Evolutionary conservation across 2,113 vertebrate species (phyloP).

Genomic region (Anolis sagrei): DNA sequence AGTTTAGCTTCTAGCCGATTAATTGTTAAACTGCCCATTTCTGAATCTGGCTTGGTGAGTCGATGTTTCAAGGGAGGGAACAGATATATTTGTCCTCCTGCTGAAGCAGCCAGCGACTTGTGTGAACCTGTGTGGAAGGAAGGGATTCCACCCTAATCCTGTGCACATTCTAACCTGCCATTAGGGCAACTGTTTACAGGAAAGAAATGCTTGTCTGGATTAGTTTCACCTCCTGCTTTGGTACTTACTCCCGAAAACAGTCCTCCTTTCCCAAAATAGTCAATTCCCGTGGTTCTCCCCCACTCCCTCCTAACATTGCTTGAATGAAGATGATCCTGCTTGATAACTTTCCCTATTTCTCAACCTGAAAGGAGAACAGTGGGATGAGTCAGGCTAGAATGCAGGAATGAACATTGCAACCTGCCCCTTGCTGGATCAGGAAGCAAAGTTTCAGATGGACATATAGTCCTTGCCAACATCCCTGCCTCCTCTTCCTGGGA

Average conservation of each 20-base stretch:
- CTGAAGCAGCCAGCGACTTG: too few relatives aligned
- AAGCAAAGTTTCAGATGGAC: background rate
- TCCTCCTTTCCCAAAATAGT: too few relatives aligned
- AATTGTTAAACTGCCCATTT: too few relatives aligned
- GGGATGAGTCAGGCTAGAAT: background rate
- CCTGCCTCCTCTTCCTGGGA: background rate
- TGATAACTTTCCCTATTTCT: too few relatives aligned
- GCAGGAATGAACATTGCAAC: background rate
- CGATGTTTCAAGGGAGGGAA: background rate
- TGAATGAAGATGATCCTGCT: too few relatives aligned
- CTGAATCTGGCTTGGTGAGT: background rate
- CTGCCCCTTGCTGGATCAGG: background rate
- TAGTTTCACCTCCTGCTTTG: too few relatives aligned
- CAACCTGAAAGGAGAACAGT: too few relatives aligned
- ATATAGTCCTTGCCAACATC: background rate
- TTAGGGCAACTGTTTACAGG: background rate
- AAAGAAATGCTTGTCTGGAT: too few relatives aligned
- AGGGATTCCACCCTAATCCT: too few relatives aligned
- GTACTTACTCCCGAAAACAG: too few relatives aligned
- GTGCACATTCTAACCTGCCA: background rate
- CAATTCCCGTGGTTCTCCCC: too few relatives aligned
- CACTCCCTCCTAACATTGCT: too few relatives aligned
- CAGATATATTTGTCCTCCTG: background rate
- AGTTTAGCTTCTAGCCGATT: background rate
- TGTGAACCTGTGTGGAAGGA: background rate